These are phyloP conservation scores for Parascotia fuliginaria DNA, from an alignment of 2,888 invertebrate species.

Conservation along the genomic window DNA sequence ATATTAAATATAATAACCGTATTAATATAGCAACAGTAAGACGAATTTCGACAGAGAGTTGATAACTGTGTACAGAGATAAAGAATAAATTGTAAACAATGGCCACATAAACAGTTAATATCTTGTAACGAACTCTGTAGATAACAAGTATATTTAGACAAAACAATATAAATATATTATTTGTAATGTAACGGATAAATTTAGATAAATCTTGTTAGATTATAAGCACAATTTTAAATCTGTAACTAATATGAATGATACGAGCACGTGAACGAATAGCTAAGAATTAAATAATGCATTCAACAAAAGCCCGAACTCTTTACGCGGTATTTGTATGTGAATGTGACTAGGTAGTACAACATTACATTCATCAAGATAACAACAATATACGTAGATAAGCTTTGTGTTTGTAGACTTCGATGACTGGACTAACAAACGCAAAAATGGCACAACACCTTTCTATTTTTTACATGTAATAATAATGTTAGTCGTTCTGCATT, in stretches of 20 bases:
- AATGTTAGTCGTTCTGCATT: slow-evolving; percentile 29
- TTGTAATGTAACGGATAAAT: slow-evolving; percentile 35
- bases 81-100: slow-evolving; percentile 80
- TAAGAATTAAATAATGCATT: slow-evolving; percentile 6
- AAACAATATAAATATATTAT: slow-evolving; percentile 59
- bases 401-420: slow-evolving; percentile 28
- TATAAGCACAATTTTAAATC: slow-evolving; percentile 7
- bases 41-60: slow-evolving; percentile 71
- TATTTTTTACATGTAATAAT: slow-evolving; percentile 34
- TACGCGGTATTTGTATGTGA: slow-evolving; percentile 24
- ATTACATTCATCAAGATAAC: slow-evolving; percentile 30
- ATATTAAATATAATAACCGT: slow-evolving; percentile 33
- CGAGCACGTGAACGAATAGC: background rate
- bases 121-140: slow-evolving; percentile 68
- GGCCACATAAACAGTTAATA: slow-evolving; percentile 58
- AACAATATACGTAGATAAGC: slow-evolving; percentile 14
- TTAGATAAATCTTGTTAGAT: slow-evolving; percentile 28
- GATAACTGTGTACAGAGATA: slow-evolving; percentile 75
- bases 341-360: slow-evolving; percentile 15
- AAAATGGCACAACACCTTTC: slow-evolving; percentile 41
- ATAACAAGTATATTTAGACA: slow-evolving; percentile 71
- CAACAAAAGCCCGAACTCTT: slow-evolving; percentile 11
- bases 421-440: slow-evolving; percentile 33
- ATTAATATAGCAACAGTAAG: slow-evolving; percentile 74
- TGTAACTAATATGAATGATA: slow-evolving; percentile 1